Evolutionary conservation across 2,888 invertebrate genomes (phyloP).

Genomic region (Anorthoa munda): DNA sequence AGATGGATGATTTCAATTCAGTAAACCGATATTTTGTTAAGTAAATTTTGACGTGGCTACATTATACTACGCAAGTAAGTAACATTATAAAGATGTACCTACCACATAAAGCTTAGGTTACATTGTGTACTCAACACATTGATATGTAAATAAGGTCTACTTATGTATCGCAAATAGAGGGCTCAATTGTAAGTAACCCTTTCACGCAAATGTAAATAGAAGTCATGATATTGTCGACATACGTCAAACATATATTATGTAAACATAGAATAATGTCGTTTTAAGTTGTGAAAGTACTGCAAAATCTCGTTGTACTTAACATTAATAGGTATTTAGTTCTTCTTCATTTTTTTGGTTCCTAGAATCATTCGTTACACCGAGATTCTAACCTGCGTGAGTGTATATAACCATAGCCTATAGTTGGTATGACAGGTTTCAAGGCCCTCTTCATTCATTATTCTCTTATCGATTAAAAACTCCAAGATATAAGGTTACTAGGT

Average conservation of each 20-base stretch:
- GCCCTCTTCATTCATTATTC: too few species aligned
- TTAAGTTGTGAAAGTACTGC: too few species aligned
- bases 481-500: too few species aligned
- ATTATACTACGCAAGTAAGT: neutral
- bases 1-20: neutral
- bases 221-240: neutral
- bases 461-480: too few species aligned
- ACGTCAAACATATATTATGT: neutral
- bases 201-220: conserved; percentile 3
- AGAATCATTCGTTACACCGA: too few species aligned
- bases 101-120: conserved; percentile 1
- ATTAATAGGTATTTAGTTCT: too few species aligned
- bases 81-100: neutral
- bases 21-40: neutral
- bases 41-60: neutral
- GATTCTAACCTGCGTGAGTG: too few species aligned
- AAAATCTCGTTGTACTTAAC: too few species aligned
- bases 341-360: too few species aligned
- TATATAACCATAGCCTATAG: too few species aligned
- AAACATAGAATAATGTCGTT: neutral
- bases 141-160: conserved; percentile 42
- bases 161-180: conserved; percentile 14
- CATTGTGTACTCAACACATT: conserved; percentile 37
- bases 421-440: too few species aligned
- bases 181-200: conserved; percentile 20